A percentile compares a stretch with the other conserved stretches of the same genome.
Evolutionary conservation across 1,140 invertebrate species (phyloP).

Genomic region (Spodoptera frugiperda): DNA sequence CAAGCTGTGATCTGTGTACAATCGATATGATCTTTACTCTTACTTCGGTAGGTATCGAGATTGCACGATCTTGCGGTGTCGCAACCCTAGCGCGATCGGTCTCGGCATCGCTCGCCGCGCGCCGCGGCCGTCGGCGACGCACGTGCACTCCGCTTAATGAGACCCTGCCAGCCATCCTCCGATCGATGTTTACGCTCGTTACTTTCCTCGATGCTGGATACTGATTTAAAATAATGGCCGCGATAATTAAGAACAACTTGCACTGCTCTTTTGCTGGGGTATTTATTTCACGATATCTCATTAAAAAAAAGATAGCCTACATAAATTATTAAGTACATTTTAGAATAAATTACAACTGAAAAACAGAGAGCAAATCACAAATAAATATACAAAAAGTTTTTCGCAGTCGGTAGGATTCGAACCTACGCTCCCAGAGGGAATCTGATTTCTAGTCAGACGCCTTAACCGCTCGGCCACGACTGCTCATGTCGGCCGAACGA

Average conservation of each 20-base stretch:
- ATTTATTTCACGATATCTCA: constrained; percentile 2
- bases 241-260: constrained; percentile 26
- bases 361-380: neutral
- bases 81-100: constrained; percentile 48
- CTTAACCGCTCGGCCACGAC: constrained; percentile 69
- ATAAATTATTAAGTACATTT: no score
- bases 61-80: constrained; percentile 46
- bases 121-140: constrained; percentile 71
- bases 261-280: neutral
- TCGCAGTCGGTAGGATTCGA: constrained; percentile 94
- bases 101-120: constrained; percentile 40
- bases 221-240: constrained; percentile 46
- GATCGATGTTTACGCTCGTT: constrained; percentile 58
- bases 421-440: constrained; percentile 95
- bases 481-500: constrained; percentile 84
- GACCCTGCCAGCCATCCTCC: constrained; percentile 70
- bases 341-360: neutral
- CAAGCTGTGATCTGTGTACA: constrained; percentile 13
- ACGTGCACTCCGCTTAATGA: constrained; percentile 78
- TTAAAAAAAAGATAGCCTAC: no score
- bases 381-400: constrained; percentile 62
- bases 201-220: constrained; percentile 41
- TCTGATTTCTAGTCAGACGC: constrained; percentile 61
- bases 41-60: constrained; percentile 37
- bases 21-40: constrained; percentile 37